Evolutionary conservation across 2,888 invertebrate species (phyloP).

Genomic region (Watsonalla binaria): DNA sequence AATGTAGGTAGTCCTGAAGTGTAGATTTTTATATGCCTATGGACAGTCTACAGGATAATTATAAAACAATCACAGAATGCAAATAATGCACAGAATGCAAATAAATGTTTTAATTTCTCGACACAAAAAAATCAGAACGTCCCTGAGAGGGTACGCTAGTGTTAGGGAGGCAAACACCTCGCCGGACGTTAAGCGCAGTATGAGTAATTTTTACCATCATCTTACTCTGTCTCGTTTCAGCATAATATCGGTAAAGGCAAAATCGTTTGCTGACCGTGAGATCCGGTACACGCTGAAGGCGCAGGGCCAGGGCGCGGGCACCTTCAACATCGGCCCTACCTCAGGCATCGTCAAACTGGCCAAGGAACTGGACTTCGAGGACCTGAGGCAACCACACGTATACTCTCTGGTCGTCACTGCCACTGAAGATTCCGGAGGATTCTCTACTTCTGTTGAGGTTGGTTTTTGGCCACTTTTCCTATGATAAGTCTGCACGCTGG

Average conservation of each 20-base stretch:
- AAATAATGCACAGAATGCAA: too few relatives aligned
- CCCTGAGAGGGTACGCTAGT: background rate
- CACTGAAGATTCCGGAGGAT: conserved; percentile 98
- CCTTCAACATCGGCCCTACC: conserved; percentile 96
- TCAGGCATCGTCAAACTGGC: conserved; percentile 97
- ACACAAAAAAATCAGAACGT: background rate
- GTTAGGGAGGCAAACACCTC: too few relatives aligned
- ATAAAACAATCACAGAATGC: too few relatives aligned
- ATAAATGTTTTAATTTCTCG: too few relatives aligned
- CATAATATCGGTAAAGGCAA: conserved; percentile 97
- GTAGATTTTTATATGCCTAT: too few relatives aligned
- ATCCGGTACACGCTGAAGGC: conserved; percentile 97
- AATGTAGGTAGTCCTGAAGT: too few relatives aligned
- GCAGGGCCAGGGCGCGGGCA: conserved; percentile 95
- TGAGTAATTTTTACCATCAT: too few relatives aligned
- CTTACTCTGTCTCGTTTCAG: conserved; percentile 74
- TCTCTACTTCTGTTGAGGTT: conserved; percentile 96
- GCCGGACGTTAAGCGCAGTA: too few relatives aligned
- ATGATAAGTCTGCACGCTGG: too few relatives aligned
- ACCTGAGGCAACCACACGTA: conserved; percentile 94
- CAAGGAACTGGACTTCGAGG: conserved; percentile 98
- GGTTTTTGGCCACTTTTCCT: too few relatives aligned
- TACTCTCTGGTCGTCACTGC: conserved; percentile 96
- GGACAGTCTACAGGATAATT: too few relatives aligned
- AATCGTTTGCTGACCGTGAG: conserved; percentile 97